phyloP scores from a whole-genome alignment of 2,113 vertebrate species.

The Sapayoa aenigma region DNA sequence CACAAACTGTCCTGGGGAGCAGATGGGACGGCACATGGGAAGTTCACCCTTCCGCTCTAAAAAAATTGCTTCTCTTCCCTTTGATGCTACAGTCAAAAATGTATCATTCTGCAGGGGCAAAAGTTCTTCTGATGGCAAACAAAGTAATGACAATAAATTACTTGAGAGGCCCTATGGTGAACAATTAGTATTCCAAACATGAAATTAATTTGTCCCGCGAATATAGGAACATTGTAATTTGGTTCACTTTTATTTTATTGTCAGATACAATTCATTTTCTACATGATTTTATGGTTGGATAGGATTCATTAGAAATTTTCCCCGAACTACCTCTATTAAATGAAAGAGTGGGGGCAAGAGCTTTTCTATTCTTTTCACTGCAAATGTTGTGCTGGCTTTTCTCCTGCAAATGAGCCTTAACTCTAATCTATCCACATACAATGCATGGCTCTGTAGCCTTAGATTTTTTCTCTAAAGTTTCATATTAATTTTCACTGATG shows the following conservation, averaged over 20 bases:
- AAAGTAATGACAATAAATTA: not conserved
- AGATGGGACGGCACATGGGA: not conserved
- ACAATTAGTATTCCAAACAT: slow-evolving; percentile 81
- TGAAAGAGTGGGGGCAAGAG: slow-evolving; percentile 16
- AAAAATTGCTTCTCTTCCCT: not conserved
- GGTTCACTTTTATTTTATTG: slow-evolving; percentile 81
- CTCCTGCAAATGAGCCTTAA: slow-evolving; percentile 40
- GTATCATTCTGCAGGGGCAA: not conserved
- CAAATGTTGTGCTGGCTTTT: slow-evolving; percentile 26
- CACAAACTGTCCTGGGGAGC: not conserved
- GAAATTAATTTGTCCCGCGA: slow-evolving; percentile 78
- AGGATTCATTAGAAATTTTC: slow-evolving; percentile 75
- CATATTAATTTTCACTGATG: slow-evolving; percentile 51
- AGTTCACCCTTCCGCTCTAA: not conserved
- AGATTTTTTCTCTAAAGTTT: slow-evolving; percentile 9
- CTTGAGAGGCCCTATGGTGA: not conserved
- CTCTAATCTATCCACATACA: slow-evolving; percentile 1
- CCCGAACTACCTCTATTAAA: slow-evolving; percentile 60
- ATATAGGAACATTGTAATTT: slow-evolving; percentile 75
- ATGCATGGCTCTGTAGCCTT: not conserved
- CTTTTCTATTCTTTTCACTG: slow-evolving; percentile 7
- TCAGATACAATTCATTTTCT: slow-evolving; percentile 77
- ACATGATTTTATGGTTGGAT: slow-evolving; percentile 80
- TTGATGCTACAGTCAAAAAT: not conserved
- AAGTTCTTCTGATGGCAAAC: not conserved